Percentiles rank a stretch among this genome's conserved stretches.
These are phyloP conservation scores for Agrotis ipsilon DNA, from an alignment of 2,888 invertebrate genomes.

Conservation along the genomic window DNA sequence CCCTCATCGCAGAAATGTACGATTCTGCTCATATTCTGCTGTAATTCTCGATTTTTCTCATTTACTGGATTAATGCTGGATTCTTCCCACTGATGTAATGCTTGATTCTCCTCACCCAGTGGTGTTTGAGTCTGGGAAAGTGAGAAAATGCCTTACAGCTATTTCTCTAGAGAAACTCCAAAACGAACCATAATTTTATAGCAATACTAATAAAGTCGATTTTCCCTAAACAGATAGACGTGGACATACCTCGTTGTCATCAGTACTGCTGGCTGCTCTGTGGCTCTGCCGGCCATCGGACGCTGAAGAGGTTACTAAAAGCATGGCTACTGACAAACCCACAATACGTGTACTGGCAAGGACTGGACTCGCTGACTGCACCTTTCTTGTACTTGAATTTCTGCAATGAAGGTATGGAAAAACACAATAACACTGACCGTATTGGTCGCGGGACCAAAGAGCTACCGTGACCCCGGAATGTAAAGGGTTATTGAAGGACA, in stretches of 20 bases:
- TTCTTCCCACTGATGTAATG: too few species aligned
- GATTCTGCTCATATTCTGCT: too few species aligned
- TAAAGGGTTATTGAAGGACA: too few species aligned
- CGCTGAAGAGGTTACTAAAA: constrained; percentile 97
- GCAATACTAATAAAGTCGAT: constrained; percentile 1
- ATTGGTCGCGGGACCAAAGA: too few species aligned
- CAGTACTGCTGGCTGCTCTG: constrained; percentile 99
- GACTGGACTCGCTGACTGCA: constrained; percentile 98
- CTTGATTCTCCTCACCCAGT: too few species aligned
- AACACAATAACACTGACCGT: too few species aligned
- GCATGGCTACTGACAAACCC: constrained; percentile 99
- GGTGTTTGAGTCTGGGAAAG: too few species aligned
- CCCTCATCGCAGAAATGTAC: too few species aligned
- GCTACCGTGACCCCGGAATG: too few species aligned
- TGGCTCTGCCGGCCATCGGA: constrained; percentile 97
- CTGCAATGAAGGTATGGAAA: constrained; percentile 96
- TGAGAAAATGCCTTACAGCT: neutral
- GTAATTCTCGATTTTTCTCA: too few species aligned
- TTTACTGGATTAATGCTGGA: too few species aligned
- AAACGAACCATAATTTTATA: neutral
- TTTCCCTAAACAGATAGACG: constrained; percentile 95
- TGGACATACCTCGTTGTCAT: constrained; percentile 99
- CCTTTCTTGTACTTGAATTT: constrained; percentile 99
- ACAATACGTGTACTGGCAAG: constrained; percentile 99
- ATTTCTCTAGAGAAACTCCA: neutral